These are phyloP conservation scores for Platypus cylindrus DNA, from an alignment of 2,888 invertebrate species.

Conservation along the genomic window DNA sequence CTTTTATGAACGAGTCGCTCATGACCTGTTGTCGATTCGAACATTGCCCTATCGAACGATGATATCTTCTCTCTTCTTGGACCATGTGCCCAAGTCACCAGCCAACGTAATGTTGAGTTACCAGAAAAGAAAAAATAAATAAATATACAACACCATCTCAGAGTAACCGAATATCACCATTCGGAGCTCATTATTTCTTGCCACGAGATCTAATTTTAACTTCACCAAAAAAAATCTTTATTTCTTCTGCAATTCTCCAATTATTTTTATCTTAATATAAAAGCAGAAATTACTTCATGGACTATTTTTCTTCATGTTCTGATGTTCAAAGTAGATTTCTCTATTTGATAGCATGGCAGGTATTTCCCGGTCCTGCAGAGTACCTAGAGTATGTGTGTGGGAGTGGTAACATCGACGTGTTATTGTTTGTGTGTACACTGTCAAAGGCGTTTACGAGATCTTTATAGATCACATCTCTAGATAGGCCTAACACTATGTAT, in stretches of 20 bases:
- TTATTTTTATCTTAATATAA: too few relatives aligned
- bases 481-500: constrained; percentile 12
- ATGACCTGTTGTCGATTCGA: constrained; percentile 6
- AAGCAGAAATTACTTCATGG: too few relatives aligned
- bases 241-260: too few relatives aligned
- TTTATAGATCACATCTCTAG: constrained; percentile 13
- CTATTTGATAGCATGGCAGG: too few relatives aligned
- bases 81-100: constrained; percentile 11
- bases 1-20: constrained; percentile 3
- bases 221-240: too few relatives aligned
- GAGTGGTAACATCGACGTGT: constrained; percentile 14
- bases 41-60: constrained; percentile 7
- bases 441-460: constrained; percentile 16
- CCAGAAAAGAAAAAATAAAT: too few relatives aligned
- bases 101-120: constrained; percentile 11
- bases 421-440: constrained; percentile 15
- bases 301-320: too few relatives aligned
- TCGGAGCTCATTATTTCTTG: constrained; percentile 12
- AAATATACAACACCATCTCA: constrained; percentile 11
- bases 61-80: constrained; percentile 8
- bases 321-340: too few relatives aligned
- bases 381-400: too few relatives aligned
- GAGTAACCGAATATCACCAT: constrained; percentile 13
- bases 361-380: constrained; percentile 8
- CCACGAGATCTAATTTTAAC: too few relatives aligned